A percentile compares a stretch with the other conserved stretches of the same genome.
Conservation (phyloP, 1,140 invertebrate genomes). For the Nylanderia fulva region DNA sequence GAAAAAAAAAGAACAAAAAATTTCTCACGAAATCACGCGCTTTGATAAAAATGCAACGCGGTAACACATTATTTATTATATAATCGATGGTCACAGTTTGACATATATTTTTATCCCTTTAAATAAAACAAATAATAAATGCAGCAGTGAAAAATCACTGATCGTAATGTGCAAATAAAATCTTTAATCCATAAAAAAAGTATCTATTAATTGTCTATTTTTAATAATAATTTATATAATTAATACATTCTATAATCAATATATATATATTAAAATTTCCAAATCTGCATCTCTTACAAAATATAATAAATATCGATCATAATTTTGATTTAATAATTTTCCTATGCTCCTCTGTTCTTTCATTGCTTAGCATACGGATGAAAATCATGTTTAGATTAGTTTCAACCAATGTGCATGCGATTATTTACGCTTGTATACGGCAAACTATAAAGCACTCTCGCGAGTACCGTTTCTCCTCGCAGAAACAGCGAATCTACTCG, state of each 20-base stretch:
- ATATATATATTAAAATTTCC: neutral
- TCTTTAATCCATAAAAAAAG: neutral
- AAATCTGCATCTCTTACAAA: neutral
- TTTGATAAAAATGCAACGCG: neutral
- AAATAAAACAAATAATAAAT: neutral
- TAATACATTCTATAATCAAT: neutral
- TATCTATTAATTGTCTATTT: neutral
- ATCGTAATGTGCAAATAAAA: neutral
- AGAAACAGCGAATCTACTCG: neutral
- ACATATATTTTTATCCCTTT: no score
- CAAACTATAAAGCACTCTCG: neutral
- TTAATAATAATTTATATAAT: neutral
- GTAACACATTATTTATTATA: neutral
- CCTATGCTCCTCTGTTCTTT: neutral
- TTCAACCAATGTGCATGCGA: neutral
- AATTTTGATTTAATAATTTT: neutral
- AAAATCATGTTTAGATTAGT: neutral
- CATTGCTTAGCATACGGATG: neutral
- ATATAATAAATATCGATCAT: neutral
- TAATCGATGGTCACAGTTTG: neutral
- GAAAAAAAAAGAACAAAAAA: neutral
- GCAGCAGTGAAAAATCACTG: neutral
- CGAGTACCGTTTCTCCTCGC: conserved; percentile 31
- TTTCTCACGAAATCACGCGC: neutral
- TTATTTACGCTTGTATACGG: conserved; percentile 24